These are phyloP conservation scores for Chanos chanos DNA, from an alignment of 2,797 vertebrate species.

Conservation along the genomic window DNA sequence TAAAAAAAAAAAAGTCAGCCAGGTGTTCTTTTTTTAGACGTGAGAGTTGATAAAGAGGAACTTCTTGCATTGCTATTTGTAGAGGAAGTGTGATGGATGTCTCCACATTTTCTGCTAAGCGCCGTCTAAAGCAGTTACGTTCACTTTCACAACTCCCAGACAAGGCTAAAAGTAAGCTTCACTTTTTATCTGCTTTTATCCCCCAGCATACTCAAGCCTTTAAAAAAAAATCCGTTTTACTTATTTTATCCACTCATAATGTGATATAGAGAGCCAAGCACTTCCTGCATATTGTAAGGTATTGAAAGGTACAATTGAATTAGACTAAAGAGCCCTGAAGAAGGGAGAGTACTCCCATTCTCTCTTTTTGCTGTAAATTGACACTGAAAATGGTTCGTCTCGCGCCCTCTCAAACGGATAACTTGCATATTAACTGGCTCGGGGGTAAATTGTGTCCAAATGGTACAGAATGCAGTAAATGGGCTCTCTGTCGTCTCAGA, in stretches of 20 bases:
- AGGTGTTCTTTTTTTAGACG: too few species aligned
- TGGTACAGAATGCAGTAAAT: conserved; percentile 70
- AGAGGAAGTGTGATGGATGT: conserved; percentile 45
- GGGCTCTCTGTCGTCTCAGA: conserved; percentile 69
- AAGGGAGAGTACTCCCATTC: conserved; percentile 72
- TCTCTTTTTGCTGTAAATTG: conserved; percentile 73
- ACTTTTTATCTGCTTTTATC: conserved; percentile 74
- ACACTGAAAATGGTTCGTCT: conserved; percentile 72
- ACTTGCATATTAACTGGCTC: conserved; percentile 68
- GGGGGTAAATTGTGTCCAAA: conserved; percentile 65
- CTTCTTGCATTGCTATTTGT: conserved; percentile 49
- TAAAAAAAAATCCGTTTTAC: conserved; percentile 71
- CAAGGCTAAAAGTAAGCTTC: conserved; percentile 62
- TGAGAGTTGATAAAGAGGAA: conserved; percentile 44
- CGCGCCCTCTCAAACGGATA: conserved; percentile 60
- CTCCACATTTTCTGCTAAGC: conserved; percentile 45
- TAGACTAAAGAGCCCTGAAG: conserved; percentile 76
- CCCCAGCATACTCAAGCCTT: conserved; percentile 63
- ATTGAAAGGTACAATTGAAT: conserved; percentile 79
- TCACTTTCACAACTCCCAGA: conserved; percentile 56
- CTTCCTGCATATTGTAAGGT: conserved; percentile 76
- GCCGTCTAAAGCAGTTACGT: conserved; percentile 54
- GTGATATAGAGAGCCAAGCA: conserved; percentile 62
- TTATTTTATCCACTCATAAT: conserved; percentile 67
- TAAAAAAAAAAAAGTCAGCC: too few species aligned